phyloP scores from a whole-genome alignment of 2,888 invertebrate genomes.

The Pyrocoelia pectoralis region DNA sequence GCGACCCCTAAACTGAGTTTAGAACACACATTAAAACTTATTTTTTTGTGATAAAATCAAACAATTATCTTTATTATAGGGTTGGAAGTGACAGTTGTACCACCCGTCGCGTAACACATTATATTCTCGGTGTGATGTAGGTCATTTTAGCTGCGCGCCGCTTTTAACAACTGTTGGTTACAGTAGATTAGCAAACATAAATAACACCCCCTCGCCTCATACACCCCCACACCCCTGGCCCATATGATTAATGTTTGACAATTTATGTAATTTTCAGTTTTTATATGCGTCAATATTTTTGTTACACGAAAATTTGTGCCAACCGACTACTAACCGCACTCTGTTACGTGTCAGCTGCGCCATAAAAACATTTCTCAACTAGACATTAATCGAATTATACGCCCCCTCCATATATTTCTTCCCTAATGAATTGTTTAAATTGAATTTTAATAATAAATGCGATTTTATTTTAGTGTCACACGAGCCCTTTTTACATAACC shows the following conservation, averaged over 20 bases:
- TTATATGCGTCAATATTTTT: background rate
- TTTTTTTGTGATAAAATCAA: constrained; percentile 1
- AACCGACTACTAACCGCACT: background rate
- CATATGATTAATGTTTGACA: constrained; percentile 3
- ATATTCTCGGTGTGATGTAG: constrained; percentile 1
- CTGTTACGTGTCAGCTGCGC: background rate
- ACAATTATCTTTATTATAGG: constrained; percentile 1
- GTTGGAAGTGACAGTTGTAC: background rate
- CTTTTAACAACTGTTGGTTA: constrained; percentile 10
- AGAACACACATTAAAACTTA: background rate
- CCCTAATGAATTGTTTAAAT: constrained; percentile 6
- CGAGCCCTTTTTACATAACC: background rate
- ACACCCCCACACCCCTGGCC: too few relatives aligned
- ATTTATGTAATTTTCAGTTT: constrained; percentile 12
- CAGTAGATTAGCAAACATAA: constrained; percentile 10
- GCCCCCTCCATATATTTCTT: background rate
- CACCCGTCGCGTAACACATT: background rate
- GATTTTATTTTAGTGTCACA: background rate
- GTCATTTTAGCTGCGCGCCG: background rate
- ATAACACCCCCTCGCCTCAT: background rate
- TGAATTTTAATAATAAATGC: background rate
- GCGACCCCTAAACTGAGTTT: background rate
- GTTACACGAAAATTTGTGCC: background rate
- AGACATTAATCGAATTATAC: constrained; percentile 11
- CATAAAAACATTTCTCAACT: background rate